Conservation (phyloP, 2,113 vertebrate genomes). For the Mormyrus lacerda region DNA sequence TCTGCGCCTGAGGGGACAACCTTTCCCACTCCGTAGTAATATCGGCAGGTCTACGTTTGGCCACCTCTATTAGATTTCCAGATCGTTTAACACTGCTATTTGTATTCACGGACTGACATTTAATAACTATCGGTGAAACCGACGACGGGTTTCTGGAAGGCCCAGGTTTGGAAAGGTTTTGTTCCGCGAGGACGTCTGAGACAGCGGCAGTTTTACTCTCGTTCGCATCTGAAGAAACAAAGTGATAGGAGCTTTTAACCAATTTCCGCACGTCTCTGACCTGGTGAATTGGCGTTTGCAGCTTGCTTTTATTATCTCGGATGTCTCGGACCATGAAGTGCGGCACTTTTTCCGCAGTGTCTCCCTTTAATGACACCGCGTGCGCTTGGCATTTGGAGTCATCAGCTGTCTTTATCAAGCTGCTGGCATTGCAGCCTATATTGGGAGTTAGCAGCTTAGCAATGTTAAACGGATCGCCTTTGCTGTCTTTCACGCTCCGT, state of each 20-base stretch:
- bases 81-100: conserved; percentile 49
- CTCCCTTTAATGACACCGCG: conserved; percentile 56
- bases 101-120: conserved; percentile 79
- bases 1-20: conserved; percentile 36
- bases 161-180: conserved; percentile 59
- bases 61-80: conserved; percentile 37
- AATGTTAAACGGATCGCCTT: conserved; percentile 65
- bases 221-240: conserved; percentile 71
- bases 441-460: conserved; percentile 74
- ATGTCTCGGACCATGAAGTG: conserved; percentile 87
- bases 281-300: conserved; percentile 80
- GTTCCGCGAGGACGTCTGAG: conserved; percentile 57
- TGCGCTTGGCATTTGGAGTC: conserved; percentile 52
- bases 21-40: conserved; percentile 34
- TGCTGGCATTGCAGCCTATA: conserved; percentile 44
- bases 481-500: conserved; percentile 61
- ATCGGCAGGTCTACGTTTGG: conserved; percentile 27
- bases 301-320: conserved; percentile 72
- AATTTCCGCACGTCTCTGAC: conserved; percentile 89
- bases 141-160: conserved; percentile 44
- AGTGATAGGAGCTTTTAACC: conserved; percentile 82
- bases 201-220: conserved; percentile 52
- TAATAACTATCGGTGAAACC: conserved; percentile 84
- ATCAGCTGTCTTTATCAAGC: conserved; percentile 49
- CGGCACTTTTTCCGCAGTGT: conserved; percentile 75